Evolutionary conservation across 1,140 invertebrate genomes (phyloP).

Genomic region (Saccostrea cuccullata): DNA sequence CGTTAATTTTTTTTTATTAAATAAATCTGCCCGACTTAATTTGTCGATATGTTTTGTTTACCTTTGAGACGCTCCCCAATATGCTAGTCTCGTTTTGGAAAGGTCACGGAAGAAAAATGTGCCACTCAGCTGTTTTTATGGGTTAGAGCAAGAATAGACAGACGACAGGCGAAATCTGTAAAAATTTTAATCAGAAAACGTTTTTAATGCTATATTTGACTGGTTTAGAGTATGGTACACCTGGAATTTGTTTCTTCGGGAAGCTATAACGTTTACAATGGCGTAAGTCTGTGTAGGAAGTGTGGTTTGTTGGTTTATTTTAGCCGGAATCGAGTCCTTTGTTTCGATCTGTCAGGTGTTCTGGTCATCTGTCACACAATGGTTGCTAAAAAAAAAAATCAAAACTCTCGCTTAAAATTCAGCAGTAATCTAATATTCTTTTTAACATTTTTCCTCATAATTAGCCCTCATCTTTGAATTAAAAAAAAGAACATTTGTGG

Average conservation of each 20-base stretch:
- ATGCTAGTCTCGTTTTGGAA: background rate
- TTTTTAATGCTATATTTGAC: background rate
- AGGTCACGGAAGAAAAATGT: background rate
- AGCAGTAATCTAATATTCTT: background rate
- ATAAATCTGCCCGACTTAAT: too few relatives aligned
- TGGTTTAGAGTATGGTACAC: background rate
- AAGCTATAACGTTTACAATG: background rate
- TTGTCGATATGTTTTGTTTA: background rate
- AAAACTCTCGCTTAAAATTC: background rate
- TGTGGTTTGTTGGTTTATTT: background rate
- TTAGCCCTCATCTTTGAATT: too few relatives aligned
- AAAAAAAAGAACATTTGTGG: too few relatives aligned
- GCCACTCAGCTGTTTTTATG: background rate
- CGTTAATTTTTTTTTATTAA: too few relatives aligned
- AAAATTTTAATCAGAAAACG: background rate
- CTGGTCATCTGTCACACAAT: background rate
- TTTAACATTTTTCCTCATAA: background rate
- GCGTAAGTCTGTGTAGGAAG: background rate
- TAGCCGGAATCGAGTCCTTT: background rate
- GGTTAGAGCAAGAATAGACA: background rate
- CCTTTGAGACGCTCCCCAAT: background rate
- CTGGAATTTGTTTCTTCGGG: background rate
- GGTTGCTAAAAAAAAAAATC: background rate
- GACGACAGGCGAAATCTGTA: background rate
- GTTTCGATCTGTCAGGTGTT: background rate